Conservation (phyloP, 1,140 invertebrate species). For the Bathynomus jamesi region DNA sequence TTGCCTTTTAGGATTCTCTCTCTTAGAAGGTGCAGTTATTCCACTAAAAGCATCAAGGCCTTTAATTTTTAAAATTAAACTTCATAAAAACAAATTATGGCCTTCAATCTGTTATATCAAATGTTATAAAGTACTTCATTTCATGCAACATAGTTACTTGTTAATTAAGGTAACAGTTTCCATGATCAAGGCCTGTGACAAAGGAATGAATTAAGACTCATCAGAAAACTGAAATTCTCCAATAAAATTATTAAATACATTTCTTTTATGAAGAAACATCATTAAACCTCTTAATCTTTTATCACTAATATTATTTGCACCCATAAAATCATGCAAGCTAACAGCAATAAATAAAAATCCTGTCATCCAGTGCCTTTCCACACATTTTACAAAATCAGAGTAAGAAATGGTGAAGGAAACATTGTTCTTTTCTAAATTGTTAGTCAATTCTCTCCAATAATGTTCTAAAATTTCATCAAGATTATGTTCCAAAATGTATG, state of each 20-base stretch:
- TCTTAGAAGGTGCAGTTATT: no score
- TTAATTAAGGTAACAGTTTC: no score
- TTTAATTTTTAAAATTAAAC: no score
- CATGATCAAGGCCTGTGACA: no score
- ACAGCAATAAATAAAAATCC: slow-evolving; percentile 10
- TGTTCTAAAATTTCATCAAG: slow-evolving; percentile 11
- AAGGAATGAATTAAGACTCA: no score
- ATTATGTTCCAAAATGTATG: not conserved
- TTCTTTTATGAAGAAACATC: slow-evolving; percentile 6
- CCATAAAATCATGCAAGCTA: slow-evolving; percentile 16
- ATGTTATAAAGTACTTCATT: no score
- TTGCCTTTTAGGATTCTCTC: no score
- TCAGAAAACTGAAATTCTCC: no score
- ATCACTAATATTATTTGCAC: slow-evolving; percentile 6
- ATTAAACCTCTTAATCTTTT: slow-evolving; percentile 6
- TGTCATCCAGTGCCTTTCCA: slow-evolving; percentile 12
- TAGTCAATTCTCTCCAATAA: slow-evolving; percentile 7
- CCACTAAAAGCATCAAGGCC: no score
- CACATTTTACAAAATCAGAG: not conserved
- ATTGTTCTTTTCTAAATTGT: not conserved
- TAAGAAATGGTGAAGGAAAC: not conserved
- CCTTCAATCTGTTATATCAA: no score
- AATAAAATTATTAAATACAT: slow-evolving; percentile 6
- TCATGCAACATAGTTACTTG: no score
- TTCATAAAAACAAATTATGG: no score